Conservation (phyloP, 2,888 invertebrate species). For the Mongoloraphidia duomilia region DNA sequence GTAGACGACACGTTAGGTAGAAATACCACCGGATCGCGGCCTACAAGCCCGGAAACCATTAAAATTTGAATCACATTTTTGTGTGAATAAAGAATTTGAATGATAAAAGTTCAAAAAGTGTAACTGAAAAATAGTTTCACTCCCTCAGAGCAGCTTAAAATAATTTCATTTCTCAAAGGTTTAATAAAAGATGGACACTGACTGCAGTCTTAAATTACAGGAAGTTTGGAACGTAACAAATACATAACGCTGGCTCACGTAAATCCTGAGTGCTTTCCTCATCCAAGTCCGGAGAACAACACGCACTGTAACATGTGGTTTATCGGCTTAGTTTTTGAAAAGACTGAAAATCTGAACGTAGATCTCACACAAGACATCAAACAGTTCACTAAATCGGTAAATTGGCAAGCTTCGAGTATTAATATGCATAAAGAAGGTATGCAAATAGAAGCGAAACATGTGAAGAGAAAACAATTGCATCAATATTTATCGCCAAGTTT, state of each 20-base stretch:
- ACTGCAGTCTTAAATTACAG: constrained; percentile 26
- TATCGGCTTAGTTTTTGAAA: constrained; percentile 87
- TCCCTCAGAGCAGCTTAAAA: too few species aligned
- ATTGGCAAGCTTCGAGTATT: constrained; percentile 55
- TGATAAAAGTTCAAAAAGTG: too few species aligned
- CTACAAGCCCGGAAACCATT: too few species aligned
- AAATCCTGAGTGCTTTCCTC: constrained; percentile 76
- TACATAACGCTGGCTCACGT: constrained; percentile 89
- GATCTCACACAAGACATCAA: constrained; percentile 89
- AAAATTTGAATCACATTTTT: too few species aligned
- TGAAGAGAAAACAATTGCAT: constrained; percentile 62
- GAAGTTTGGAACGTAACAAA: constrained; percentile 79
- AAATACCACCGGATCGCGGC: too few species aligned
- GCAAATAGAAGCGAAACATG: constrained; percentile 75
- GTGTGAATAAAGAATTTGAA: too few species aligned
- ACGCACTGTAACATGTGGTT: constrained; percentile 88
- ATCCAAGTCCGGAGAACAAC: constrained; percentile 33
- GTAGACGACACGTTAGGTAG: too few species aligned
- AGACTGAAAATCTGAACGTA: constrained; percentile 75
- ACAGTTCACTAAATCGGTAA: constrained; percentile 77
- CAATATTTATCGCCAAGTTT: constrained; percentile 58
- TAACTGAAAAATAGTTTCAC: too few species aligned
- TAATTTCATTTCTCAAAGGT: too few species aligned
- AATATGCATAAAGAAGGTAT: constrained; percentile 60
- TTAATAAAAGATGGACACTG: too few species aligned